Evolutionary conservation across 2,113 vertebrate genomes (phyloP), one percentile per base, ranked within the genome.

Genomic region (Alosa alosa): DNA sequence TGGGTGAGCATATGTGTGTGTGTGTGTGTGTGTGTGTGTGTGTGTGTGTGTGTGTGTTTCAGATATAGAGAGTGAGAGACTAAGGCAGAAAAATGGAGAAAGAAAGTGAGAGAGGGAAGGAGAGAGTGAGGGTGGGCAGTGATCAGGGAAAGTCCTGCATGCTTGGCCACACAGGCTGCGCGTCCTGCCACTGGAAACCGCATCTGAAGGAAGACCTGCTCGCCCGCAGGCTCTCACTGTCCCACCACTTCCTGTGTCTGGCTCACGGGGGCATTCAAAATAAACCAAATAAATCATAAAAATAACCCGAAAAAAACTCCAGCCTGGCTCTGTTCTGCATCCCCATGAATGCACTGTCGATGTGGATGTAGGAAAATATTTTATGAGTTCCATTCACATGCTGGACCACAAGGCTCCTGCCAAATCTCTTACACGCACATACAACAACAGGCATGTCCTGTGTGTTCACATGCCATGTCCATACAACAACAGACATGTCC

Each of bases 31-130:
- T 94, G 10, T 68, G n/a, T 25, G n/a, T 13, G 6, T 36, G 7
- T 72, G 64, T 31, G 64, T 31, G 64, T 36, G 31, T 92, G 93
- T 90, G 91, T 94, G 92, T 87, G 92, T 93, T 94, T 93, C 64
- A 92, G 91, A 81, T 85, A 78, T 89, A 90, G 55, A 60, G 18
- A 60, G 55, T 17, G 22, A 20, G 55, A 20, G 55, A 18, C 8
- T 13, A 11, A 57, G 55, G 22, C 11, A 22, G 3, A 60, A 3
- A 92, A 89, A 46, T 0, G 44, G 18, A 47, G 57, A 72, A 25
- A 36, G 18, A 84, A 85, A 87, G 88, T 87, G n/a, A 86, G 88
- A 83, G 86, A 75, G 64, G 87, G 44, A 45, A 20, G 7, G 25
- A 72, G 25, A 10, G 64, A 91, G 86, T 85, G 87, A 91, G 91